These are phyloP conservation scores for Bathybates hornii DNA, from an alignment of 2,113 vertebrate genomes.

Conservation along the genomic window DNA sequence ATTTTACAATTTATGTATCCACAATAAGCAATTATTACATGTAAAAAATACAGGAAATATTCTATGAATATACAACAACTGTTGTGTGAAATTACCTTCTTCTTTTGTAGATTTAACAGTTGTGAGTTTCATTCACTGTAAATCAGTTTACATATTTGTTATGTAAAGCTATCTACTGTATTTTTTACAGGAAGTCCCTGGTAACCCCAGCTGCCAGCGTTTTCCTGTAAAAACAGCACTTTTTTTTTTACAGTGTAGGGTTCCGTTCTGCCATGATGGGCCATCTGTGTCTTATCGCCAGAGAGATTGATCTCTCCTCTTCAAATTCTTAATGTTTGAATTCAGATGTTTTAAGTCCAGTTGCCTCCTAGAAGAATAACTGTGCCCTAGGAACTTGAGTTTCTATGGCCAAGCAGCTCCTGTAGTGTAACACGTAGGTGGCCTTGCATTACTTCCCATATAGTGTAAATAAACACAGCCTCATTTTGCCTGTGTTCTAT, in stretches of 20 bases:
- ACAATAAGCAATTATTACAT: too few relatives aligned
- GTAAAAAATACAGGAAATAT: too few relatives aligned
- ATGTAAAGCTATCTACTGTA: too few relatives aligned
- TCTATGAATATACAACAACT: too few relatives aligned
- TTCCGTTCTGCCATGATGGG: neutral
- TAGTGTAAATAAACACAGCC: neutral
- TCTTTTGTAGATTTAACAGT: too few relatives aligned
- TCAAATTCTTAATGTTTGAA: neutral
- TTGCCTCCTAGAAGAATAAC: neutral
- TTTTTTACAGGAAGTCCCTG: too few relatives aligned
- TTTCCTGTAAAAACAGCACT: too few relatives aligned
- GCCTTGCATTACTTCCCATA: neutral
- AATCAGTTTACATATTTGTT: too few relatives aligned
- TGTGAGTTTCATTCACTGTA: too few relatives aligned
- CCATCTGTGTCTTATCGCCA: neutral
- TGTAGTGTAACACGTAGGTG: neutral
- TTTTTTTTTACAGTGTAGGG: neutral
- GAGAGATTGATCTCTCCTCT: neutral
- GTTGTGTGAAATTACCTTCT: too few relatives aligned
- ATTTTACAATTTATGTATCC: too few relatives aligned
- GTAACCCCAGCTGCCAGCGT: too few relatives aligned
- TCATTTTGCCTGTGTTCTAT: neutral
- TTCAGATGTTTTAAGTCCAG: neutral
- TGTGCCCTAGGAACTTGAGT: neutral
- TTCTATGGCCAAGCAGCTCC: neutral